A percentile compares a stretch with the other conserved stretches of the same genome.
Evolutionary conservation across 2,888 invertebrate species (phyloP).

Genomic region (Punctoribates punctum): DNA sequence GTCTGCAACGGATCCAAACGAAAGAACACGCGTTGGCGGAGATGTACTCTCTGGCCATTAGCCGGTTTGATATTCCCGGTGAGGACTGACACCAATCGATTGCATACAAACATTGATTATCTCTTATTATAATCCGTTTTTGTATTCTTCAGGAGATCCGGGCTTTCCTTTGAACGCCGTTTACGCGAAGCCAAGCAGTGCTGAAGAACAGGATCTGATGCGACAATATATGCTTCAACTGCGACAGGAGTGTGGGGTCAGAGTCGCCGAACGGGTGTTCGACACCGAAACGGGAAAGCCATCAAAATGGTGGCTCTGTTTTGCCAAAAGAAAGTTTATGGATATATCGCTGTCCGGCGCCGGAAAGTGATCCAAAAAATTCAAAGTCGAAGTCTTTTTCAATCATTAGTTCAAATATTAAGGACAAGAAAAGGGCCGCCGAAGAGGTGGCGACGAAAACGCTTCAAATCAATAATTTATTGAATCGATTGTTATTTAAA

Average conservation of each 20-base stretch:
- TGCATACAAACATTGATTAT: neutral
- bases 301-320: slow-evolving; percentile 91
- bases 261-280: slow-evolving; percentile 89
- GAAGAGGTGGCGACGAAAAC: no score
- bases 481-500: neutral
- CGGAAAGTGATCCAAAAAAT: slow-evolving; percentile 13
- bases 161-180: slow-evolving; percentile 94
- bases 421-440: neutral
- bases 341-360: slow-evolving; percentile 85
- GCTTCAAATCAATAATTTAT: neutral
- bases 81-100: neutral
- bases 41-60: slow-evolving; percentile 83
- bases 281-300: slow-evolving; percentile 86
- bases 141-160: slow-evolving; percentile 51
- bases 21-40: slow-evolving; percentile 84
- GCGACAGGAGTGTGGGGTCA: slow-evolving; percentile 86
- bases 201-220: slow-evolving; percentile 82
- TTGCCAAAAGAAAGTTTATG: slow-evolving; percentile 99
- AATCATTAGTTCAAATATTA: neutral
- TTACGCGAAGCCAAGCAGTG: slow-evolving; percentile 76
- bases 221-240: slow-evolving; percentile 88
- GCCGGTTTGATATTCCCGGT: slow-evolving; percentile 82
- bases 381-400: neutral
- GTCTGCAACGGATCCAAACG: slow-evolving; percentile 82
- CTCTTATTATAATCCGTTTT: neutral